Evolutionary conservation across 1,140 invertebrate species (phyloP), one percentile per base, ranked within the genome.

Genomic region (Melipona quadrifasciata): DNA sequence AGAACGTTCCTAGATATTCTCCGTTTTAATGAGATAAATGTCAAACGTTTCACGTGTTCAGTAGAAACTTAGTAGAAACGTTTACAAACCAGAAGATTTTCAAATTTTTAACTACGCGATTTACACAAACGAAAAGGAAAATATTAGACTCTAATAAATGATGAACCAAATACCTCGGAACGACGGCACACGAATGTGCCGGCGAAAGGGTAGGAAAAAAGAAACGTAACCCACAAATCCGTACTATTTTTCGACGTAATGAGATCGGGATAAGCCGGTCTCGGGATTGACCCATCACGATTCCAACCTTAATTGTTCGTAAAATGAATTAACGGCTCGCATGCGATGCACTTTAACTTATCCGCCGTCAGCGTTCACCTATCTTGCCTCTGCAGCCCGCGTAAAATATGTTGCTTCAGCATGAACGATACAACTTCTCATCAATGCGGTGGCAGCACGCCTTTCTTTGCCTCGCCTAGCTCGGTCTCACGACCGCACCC

Each of bases 331-430:
- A 92, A 93, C 91, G 87, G 89, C 78, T 84, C 80, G 86, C 94
- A 94, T 92, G 93, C 93, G 91, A 94, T 91, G 90, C 91, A 91
- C 92, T 92, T 93, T 89, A 92, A 93, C 91, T 94, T 94, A 93
- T 94, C 93, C 91, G 85, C 85, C 89, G 85, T 91, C 88, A 85
- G 87, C 80, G 85, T 86, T 86, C 88, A 84, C 79, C 88, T 84
- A 89, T 89, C 92, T 92, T 76, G 76, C 89, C 84, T 61, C 80
- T 79, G 58, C 77, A 70, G 86, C 82, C 84, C 85, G 89, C 88
- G 90, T 94, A 94, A 94, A 93, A 93, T 94, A 94, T 93, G 92
- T 93, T 90, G 78, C 80, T 87, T 85, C 81, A 85, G 90, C 92
- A 92, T 92, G 92, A 93, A 91, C 89, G 90, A 93, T 85, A 89